A percentile compares a stretch with the other conserved stretches of the same genome.
phyloP scores from a whole-genome alignment of 2,113 vertebrate species.

The Neolamprologus sp. region DNA sequence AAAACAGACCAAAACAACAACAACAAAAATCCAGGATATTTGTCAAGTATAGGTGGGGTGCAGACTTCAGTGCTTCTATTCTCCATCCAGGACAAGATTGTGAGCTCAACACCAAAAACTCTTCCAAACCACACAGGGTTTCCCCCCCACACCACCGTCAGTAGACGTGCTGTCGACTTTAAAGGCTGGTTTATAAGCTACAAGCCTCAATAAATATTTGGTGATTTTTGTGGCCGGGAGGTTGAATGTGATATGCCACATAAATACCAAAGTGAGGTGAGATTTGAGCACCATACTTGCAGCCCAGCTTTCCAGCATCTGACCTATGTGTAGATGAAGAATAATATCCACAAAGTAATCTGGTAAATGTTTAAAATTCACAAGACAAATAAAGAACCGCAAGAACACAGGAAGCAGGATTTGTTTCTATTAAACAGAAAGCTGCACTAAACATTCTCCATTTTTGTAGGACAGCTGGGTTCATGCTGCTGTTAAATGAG shows the following conservation, averaged over 20 bases:
- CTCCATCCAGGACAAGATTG: conserved; percentile 14
- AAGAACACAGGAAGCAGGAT: background rate
- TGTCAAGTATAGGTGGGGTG: conserved; percentile 1
- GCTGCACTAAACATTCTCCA: background rate
- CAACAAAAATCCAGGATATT: background rate
- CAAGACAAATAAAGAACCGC: background rate
- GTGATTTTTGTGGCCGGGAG: conserved; percentile 48
- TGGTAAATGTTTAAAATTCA: background rate
- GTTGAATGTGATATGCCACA: conserved; percentile 42
- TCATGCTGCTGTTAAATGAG: background rate
- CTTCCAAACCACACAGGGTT: conserved; percentile 30
- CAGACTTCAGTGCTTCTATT: background rate
- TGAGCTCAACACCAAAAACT: background rate
- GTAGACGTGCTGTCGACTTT: conserved; percentile 20
- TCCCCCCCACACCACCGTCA: background rate
- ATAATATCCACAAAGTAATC: background rate
- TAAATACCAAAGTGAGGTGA: conserved; percentile 3
- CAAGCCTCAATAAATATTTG: conserved; percentile 54
- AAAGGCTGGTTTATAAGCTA: conserved; percentile 41
- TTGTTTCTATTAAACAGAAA: background rate
- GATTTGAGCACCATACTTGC: conserved; percentile 1
- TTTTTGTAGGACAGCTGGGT: background rate
- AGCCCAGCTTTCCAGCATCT: background rate
- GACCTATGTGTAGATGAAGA: background rate
- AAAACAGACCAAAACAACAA: background rate